Evolutionary conservation across 2,113 vertebrate species (phyloP).

Genomic region (Alosa alosa): DNA sequence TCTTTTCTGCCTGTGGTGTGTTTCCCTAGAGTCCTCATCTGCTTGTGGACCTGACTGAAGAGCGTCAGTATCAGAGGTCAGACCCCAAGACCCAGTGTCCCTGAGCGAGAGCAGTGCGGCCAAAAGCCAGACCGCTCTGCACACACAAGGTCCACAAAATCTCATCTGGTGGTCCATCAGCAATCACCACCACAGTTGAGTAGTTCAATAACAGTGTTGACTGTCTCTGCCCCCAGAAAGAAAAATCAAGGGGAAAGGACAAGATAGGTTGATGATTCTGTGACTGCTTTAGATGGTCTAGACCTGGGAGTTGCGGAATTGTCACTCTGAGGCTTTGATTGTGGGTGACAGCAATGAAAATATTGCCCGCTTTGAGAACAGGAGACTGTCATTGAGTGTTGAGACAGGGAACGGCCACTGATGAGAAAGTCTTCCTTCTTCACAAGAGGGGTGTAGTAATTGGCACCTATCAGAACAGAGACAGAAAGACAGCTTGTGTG

Average conservation of each 20-base stretch:
- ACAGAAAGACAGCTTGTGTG: constrained; percentile 54
- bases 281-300: constrained; percentile 53
- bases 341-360: constrained; percentile 31
- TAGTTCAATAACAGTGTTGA: constrained; percentile 49
- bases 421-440: constrained; percentile 57
- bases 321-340: constrained; percentile 62
- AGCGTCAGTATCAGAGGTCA: constrained; percentile 73
- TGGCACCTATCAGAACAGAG: constrained; percentile 76
- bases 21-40: constrained; percentile 62
- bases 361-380: constrained; percentile 65
- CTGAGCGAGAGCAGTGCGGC: constrained; percentile 79
- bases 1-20: constrained; percentile 81
- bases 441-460: constrained; percentile 61
- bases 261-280: constrained; percentile 30
- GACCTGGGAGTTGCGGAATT: constrained; percentile 45
- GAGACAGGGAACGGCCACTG: constrained; percentile 67
- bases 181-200: not conserved
- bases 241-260: constrained; percentile 61
- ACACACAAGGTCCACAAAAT: constrained; percentile 64
- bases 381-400: constrained; percentile 69
- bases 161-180: constrained; percentile 61
- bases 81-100: constrained; percentile 77
- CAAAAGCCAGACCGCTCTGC: constrained; percentile 73
- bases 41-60: constrained; percentile 62
- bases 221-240: constrained; percentile 62